These are phyloP conservation scores for Takifugu flavidus DNA, from an alignment of 2,113 vertebrate species.

Conservation along the genomic window DNA sequence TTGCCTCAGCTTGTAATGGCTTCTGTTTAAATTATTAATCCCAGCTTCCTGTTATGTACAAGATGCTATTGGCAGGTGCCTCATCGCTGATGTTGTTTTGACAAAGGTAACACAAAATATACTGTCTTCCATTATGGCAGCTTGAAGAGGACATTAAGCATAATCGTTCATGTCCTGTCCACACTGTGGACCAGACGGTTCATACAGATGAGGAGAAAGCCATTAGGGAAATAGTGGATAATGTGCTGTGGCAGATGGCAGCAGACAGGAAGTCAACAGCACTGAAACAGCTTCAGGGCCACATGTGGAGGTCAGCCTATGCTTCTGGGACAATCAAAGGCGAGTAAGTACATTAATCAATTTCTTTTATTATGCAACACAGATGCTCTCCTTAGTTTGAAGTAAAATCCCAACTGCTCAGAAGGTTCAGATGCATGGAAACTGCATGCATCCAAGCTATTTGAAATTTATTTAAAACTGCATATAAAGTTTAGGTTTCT, in stretches of 20 bases:
- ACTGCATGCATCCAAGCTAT: too few species aligned
- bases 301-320: slow-evolving; percentile 94
- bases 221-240: slow-evolving; percentile 87
- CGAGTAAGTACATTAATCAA: slow-evolving; percentile 82
- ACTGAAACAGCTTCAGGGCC: slow-evolving; percentile 93
- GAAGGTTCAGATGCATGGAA: too few species aligned
- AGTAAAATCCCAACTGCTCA: background rate
- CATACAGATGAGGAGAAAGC: slow-evolving; percentile 81
- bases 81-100: background rate
- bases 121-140: slow-evolving; percentile 57
- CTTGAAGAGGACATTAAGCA: slow-evolving; percentile 87
- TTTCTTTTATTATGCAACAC: slow-evolving; percentile 7
- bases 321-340: slow-evolving; percentile 85
- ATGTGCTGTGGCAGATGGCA: slow-evolving; percentile 94
- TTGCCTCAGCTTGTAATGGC: too few species aligned
- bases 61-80: too few species aligned
- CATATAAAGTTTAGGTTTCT: too few species aligned
- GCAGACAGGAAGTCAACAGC: slow-evolving; percentile 93
- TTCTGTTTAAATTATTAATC: background rate
- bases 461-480: too few species aligned
- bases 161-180: slow-evolving; percentile 83
- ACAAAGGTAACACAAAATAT: background rate
- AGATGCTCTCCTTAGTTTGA: background rate
- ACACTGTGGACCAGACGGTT: slow-evolving; percentile 76
- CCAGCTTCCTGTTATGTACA: background rate